phyloP scores from a whole-genome alignment of 2,797 vertebrate species.

The Halcyon leucocephala region DNA sequence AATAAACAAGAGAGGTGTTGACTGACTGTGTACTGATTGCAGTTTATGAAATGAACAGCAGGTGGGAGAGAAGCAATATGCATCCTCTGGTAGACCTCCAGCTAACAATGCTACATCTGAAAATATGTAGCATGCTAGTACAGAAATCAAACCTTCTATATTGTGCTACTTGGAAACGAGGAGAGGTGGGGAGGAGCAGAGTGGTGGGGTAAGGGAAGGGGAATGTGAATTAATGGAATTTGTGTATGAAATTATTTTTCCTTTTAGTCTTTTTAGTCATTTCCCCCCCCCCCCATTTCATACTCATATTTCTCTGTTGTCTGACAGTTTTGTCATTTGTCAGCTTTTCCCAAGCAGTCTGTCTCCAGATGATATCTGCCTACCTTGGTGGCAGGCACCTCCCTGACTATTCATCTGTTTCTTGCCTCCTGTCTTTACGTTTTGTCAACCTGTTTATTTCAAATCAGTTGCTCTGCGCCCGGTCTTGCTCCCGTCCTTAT shows the following conservation, averaged over 20 bases:
- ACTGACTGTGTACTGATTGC: conserved; percentile 56
- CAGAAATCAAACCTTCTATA: not conserved
- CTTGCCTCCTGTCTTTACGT: conserved; percentile 3
- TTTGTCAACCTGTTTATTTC: conserved; percentile 8
- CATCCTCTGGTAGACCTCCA: conserved; percentile 41
- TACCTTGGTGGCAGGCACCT: conserved; percentile 17
- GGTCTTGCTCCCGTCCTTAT: not conserved
- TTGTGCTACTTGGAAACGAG: not conserved
- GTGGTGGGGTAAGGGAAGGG: not conserved
- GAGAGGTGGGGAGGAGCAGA: not conserved
- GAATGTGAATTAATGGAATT: not conserved
- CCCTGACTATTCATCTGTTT: not conserved
- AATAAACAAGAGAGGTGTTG: conserved; percentile 58
- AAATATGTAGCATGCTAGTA: not conserved
- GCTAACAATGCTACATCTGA: conserved; percentile 9
- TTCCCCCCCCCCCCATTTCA: not conserved
- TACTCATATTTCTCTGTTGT: not conserved
- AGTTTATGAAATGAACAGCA: conserved; percentile 72
- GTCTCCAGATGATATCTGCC: not conserved
- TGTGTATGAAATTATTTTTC: not conserved
- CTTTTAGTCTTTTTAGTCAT: not conserved
- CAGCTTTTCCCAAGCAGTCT: not conserved
- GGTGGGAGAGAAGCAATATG: conserved; percentile 68
- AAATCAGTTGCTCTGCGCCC: not conserved
- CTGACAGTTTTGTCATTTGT: not conserved